Conservation (phyloP, 2,888 invertebrate genomes). For the Gymnoscelis rufifasciata region DNA sequence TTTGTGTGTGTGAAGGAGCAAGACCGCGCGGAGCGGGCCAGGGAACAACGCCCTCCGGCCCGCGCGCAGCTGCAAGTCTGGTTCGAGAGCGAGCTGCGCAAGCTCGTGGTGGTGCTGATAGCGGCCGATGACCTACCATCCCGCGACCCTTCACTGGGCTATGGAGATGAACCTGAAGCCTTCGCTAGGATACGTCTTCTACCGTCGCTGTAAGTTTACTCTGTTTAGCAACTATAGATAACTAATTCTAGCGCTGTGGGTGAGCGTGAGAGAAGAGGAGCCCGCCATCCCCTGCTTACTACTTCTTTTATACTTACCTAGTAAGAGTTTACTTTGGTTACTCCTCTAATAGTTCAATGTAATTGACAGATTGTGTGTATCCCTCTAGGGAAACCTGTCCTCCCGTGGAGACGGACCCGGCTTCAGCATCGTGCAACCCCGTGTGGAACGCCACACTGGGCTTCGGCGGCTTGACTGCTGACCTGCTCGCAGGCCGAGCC, state of each 20-base stretch:
- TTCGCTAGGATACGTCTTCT: constrained; percentile 89
- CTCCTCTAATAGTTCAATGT: background rate
- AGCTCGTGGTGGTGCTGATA: constrained; percentile 90
- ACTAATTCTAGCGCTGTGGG: no score
- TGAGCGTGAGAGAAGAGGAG: no score
- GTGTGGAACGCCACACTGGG: constrained; percentile 95
- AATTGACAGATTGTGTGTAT: no score
- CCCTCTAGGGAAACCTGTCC: constrained; percentile 83
- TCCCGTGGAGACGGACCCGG: constrained; percentile 89
- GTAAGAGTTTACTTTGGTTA: no score
- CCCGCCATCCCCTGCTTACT: no score
- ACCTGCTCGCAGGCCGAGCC: constrained; percentile 87
- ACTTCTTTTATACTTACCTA: no score
- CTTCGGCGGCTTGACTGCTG: constrained; percentile 88
- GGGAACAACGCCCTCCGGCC: constrained; percentile 86
- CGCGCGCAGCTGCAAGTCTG: constrained; percentile 93
- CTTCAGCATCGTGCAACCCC: constrained; percentile 91
- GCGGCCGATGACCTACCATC: constrained; percentile 91
- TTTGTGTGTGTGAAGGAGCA: constrained; percentile 56
- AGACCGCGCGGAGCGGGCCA: constrained; percentile 62
- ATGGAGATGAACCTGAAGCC: constrained; percentile 88
- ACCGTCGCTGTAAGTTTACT: constrained; percentile 86
- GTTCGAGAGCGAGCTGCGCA: constrained; percentile 90
- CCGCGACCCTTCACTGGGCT: constrained; percentile 87
- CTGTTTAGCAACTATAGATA: no score